Evolutionary conservation across 2,888 invertebrate species (phyloP), one percentile per base, ranked within the genome.

Genomic region (Nymphalis polychloros): DNA sequence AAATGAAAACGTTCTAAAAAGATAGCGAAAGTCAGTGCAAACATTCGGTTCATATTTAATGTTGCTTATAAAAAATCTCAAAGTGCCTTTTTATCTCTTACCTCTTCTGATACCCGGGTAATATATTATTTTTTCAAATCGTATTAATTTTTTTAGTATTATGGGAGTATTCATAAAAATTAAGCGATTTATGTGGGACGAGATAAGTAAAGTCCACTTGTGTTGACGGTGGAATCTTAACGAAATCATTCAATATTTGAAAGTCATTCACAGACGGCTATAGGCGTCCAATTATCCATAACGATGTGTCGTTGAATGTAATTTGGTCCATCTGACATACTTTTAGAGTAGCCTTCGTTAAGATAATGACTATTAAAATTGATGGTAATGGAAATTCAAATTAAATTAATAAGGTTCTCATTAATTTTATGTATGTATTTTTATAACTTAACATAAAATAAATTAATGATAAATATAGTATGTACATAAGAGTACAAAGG

Each of bases 251-350:
- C 10, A 49, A 62, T 60, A 27, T 46, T 47, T 62, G 53, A 62
- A 53, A 61, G 55, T 61, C 61, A 66, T 41, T 48, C 59, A 46
- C 59, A 60, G 47, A 52, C 16, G 19, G 52, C 47, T 57, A 59
- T 49, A 60, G 20, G 68, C 72, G 73, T 78, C 78, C 82, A 84
- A 83, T 84, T 82, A 83, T 77, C 72, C 75, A 70, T 80, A 79
- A 78, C 76, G 77, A 80, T 72, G 73, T 76, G 81, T 74, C 73
- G 67, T 41, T 46, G 46, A 49, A 64, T 57, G 59, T 64, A 35
- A 53, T 63, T 63, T 17, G 27, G 46, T 46, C 27, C 46, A 23
- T 50, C 59, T n/a, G 59, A 67, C 50, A 63, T 55, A 49, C 47
- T 67, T 23, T n/a, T 57, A 19, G 16, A 50, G 52, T 59, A 63